phyloP scores from a whole-genome alignment of 2,113 vertebrate species.

The Larimichthys crocea region DNA sequence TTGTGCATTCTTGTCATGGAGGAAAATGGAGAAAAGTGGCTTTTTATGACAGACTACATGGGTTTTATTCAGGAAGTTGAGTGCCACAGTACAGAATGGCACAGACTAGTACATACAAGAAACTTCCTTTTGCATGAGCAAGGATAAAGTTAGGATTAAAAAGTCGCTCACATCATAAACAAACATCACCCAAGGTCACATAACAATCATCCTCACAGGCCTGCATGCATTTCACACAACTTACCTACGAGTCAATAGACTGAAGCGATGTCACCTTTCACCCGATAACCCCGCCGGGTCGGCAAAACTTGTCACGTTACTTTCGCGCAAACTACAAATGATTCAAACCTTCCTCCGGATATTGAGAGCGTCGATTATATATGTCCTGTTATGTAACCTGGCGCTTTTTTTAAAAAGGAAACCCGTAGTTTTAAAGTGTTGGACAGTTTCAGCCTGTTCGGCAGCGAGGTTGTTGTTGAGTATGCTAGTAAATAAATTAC shows the following conservation, averaged over 20 bases:
- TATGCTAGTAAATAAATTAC: not conserved
- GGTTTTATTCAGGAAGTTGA: not conserved
- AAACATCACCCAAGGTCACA: not conserved
- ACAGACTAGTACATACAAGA: not conserved
- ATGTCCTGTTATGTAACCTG: not conserved
- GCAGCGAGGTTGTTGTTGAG: conserved; percentile 22
- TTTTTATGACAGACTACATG: conserved; percentile 16
- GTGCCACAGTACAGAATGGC: conserved; percentile 17
- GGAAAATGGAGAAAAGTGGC: conserved; percentile 37
- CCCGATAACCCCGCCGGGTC: conserved; percentile 55
- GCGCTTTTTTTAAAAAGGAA: not conserved
- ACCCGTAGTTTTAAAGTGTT: conserved; percentile 30
- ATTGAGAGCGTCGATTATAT: not conserved
- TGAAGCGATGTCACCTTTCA: conserved; percentile 69
- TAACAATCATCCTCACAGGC: not conserved
- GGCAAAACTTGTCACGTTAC: not conserved
- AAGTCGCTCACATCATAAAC: not conserved
- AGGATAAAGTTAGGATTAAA: not conserved
- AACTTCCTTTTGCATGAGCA: not conserved
- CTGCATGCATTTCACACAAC: conserved; percentile 10
- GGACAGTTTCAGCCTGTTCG: conserved; percentile 29
- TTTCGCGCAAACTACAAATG: not conserved
- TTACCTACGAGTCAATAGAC: conserved; percentile 66
- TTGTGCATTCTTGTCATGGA: conserved; percentile 82
- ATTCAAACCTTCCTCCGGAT: conserved; percentile 13